Conservation (phyloP, 2,888 invertebrate species). For the Coleophora flavipennella region DNA sequence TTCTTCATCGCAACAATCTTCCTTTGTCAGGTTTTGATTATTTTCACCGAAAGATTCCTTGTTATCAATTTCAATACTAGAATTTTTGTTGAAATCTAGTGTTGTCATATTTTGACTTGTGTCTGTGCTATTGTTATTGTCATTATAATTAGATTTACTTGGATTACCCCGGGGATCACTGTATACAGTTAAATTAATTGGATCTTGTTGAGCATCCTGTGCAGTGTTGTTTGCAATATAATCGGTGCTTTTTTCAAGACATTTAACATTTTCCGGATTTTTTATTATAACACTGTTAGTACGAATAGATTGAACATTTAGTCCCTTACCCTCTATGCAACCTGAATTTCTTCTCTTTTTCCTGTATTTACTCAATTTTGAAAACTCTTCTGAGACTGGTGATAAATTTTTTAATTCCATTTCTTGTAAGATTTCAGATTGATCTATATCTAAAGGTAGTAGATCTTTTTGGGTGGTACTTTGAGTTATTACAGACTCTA, state of each 20-base stretch:
- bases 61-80: too few species aligned
- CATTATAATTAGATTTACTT: too few species aligned
- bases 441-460: constrained; percentile 27
- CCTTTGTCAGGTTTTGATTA: too few species aligned
- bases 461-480: constrained; percentile 25
- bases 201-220: constrained; percentile 15
- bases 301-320: constrained; percentile 29
- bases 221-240: constrained; percentile 7
- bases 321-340: constrained; percentile 17
- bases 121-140: background rate
- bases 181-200: constrained; percentile 35
- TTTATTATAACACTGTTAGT: constrained; percentile 64
- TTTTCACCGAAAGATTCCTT: too few species aligned
- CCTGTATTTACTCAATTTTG: constrained; percentile 56
- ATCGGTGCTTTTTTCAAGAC: constrained; percentile 24
- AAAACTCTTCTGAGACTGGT: constrained; percentile 33
- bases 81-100: too few species aligned
- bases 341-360: constrained; percentile 34
- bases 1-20: too few species aligned
- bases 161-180: constrained; percentile 7
- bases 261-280: constrained; percentile 55
- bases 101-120: too few species aligned
- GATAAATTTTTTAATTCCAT: constrained; percentile 15
- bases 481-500: constrained; percentile 24
- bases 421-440: constrained; percentile 14